A percentile compares a stretch with the other conserved stretches of the same genome.
phyloP scores from a whole-genome alignment of 1,140 invertebrate genomes.

The Mamestra configurata region DNA sequence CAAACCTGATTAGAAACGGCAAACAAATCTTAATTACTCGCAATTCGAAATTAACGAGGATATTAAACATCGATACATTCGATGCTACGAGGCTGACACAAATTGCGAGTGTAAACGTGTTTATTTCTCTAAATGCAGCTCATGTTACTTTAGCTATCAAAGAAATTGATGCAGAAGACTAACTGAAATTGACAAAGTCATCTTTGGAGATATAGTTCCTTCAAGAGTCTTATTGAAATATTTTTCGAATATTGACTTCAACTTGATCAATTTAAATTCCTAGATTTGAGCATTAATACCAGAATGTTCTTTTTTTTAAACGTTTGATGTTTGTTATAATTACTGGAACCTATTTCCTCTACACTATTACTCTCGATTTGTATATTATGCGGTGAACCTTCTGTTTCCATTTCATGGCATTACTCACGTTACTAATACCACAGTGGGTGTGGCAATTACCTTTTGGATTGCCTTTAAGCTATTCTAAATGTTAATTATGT shows the following conservation, averaged over 20 bases:
- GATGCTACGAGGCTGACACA: constrained; percentile 21
- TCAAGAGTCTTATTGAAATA: too few relatives aligned
- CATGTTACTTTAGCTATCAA: neutral
- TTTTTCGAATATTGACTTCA: neutral
- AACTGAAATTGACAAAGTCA: neutral
- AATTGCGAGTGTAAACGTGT: constrained; percentile 28
- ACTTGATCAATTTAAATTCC: too few relatives aligned
- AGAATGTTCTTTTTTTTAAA: too few relatives aligned
- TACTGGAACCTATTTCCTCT: too few relatives aligned
- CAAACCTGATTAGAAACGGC: constrained; percentile 4
- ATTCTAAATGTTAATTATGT: constrained; percentile 45
- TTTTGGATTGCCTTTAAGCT: constrained; percentile 16
- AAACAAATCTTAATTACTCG: constrained; percentile 22
- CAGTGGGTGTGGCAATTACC: constrained; percentile 26
- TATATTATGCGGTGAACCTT: neutral
- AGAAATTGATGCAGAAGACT: neutral
- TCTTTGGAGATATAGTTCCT: too few relatives aligned
- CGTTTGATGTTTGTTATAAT: too few relatives aligned
- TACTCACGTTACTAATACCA: neutral
- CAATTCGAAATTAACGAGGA: constrained; percentile 22
- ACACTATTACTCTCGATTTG: neutral
- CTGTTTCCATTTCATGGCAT: neutral
- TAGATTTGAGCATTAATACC: too few relatives aligned
- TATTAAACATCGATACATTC: constrained; percentile 28
- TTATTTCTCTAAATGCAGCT: constrained; percentile 7